phyloP scores from a whole-genome alignment of 2,113 vertebrate genomes.

The Lagopus muta region DNA sequence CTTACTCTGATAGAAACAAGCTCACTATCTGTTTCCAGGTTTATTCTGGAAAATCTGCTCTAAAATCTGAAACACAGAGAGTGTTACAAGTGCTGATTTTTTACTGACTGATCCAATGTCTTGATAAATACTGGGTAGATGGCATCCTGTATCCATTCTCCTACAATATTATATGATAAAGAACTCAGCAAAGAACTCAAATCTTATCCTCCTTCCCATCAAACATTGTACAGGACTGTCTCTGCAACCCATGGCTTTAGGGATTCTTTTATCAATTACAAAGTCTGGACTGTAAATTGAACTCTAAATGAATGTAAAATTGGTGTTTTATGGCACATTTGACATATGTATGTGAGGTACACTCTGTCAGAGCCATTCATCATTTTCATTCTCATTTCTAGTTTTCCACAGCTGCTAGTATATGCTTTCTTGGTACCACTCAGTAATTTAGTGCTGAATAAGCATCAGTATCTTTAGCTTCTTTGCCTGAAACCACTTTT shows the following conservation, averaged over 20 bases:
- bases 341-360: background rate
- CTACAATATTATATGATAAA: background rate
- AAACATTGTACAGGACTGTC: no score
- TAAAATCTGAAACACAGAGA: background rate
- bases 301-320: background rate
- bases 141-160: background rate
- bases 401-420: background rate
- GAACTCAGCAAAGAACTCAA: background rate
- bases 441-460: background rate
- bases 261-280: background rate
- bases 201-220: background rate
- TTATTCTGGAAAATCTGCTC: constrained; percentile 21
- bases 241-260: background rate
- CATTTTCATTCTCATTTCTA: background rate
- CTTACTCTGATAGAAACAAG: background rate
- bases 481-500: background rate
- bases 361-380: background rate
- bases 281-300: background rate
- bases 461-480: background rate
- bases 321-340: background rate
- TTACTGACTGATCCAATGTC: background rate
- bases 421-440: background rate
- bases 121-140: background rate
- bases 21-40: background rate
- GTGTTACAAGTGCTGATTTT: background rate